These are phyloP conservation scores for Astreopora myriophthalma DNA, from an alignment of 64 coral and sea anemone genomes.

Conservation along the genomic window DNA sequence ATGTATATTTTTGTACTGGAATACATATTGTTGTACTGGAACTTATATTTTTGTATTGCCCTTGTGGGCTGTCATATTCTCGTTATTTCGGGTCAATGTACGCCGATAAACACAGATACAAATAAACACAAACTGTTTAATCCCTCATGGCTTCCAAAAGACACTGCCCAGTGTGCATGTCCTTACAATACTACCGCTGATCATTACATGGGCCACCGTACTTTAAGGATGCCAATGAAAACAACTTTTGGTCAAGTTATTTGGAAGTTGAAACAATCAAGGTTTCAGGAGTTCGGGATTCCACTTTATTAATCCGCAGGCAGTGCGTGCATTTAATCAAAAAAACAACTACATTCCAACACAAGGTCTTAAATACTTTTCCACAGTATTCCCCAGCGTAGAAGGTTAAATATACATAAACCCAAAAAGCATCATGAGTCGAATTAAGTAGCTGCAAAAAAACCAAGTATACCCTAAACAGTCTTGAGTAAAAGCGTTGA, in stretches of 20 bases:
- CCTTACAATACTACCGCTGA: no score
- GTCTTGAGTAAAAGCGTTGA: neutral
- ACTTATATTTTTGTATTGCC: no score
- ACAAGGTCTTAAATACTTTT: constrained; percentile 30
- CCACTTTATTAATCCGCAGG: constrained; percentile 13
- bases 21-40: no score
- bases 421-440: neutral
- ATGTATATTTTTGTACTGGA: no score
- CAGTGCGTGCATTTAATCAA: constrained; percentile 28
- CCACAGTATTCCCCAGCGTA: constrained; percentile 22
- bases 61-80: no score
- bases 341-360: constrained; percentile 30
- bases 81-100: no score
- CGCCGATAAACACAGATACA: no score
- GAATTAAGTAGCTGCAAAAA: constrained; percentile 17
- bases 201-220: no score
- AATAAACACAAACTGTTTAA: no score
- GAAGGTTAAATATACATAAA: neutral
- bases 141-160: no score
- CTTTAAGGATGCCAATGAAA: neutral
- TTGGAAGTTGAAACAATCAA: constrained; percentile 23
- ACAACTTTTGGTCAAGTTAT: constrained; percentile 5
- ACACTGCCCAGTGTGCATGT: no score
- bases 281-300: constrained; percentile 30
- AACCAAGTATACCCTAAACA: neutral